A percentile compares a stretch with the other conserved stretches of the same genome.
phyloP scores from a whole-genome alignment of 2,888 invertebrate species.

The Pseudolycoriella hygida region DNA sequence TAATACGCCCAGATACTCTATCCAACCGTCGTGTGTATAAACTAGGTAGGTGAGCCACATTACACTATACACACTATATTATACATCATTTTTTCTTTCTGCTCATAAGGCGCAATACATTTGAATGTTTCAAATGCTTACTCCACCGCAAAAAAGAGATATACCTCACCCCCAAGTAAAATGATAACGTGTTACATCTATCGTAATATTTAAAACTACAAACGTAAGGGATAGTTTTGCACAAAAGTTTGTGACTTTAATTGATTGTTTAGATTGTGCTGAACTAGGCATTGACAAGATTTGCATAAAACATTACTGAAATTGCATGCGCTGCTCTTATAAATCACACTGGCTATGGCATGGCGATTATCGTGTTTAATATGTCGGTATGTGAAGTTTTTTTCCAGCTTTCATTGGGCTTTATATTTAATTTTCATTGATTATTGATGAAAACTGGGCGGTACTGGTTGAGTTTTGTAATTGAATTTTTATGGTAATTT shows the following conservation, averaged over 20 bases:
- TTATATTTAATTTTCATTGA: not conserved
- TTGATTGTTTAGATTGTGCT: constrained; percentile 4
- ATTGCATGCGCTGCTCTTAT: constrained; percentile 4
- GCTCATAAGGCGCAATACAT: too few species aligned
- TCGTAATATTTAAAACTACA: constrained; percentile 2
- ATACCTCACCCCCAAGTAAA: too few species aligned
- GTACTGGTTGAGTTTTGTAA: not conserved
- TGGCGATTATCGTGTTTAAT: not conserved
- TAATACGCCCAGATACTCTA: constrained; percentile 7
- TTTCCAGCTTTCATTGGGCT: not conserved
- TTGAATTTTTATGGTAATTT: not conserved
- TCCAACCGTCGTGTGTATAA: too few species aligned
- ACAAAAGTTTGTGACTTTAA: not conserved
- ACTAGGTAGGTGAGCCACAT: too few species aligned
- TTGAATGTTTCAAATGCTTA: too few species aligned
- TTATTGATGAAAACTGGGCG: constrained; percentile 1
- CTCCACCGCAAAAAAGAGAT: too few species aligned
- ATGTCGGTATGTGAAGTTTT: not conserved
- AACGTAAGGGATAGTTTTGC: constrained; percentile 2
- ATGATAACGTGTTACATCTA: too few species aligned
- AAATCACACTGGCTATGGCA: constrained; percentile 1
- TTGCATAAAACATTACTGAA: constrained; percentile 4
- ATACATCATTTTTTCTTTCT: too few species aligned
- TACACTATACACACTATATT: too few species aligned
- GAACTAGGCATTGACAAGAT: constrained; percentile 5